A percentile compares a stretch with the other conserved stretches of the same genome.
Evolutionary conservation across 2,888 invertebrate species (phyloP).

Genomic region (Plebejus anna): DNA sequence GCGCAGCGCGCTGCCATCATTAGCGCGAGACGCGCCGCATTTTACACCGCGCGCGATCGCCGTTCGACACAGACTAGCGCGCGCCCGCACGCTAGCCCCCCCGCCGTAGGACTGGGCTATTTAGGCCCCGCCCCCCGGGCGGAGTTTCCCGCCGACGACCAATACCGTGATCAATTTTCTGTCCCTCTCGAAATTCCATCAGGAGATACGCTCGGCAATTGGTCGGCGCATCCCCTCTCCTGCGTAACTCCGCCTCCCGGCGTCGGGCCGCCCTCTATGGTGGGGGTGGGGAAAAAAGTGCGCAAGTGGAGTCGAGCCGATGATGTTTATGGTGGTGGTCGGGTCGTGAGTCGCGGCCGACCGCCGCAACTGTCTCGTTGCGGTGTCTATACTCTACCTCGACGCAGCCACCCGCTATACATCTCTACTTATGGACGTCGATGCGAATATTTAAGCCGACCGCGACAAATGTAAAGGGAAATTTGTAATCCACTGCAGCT

Average conservation of each 20-base stretch:
- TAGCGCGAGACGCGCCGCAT: slow-evolving; percentile 71
- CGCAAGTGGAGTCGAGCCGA: slow-evolving; percentile 68
- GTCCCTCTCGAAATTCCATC: slow-evolving; percentile 59
- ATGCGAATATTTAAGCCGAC: background rate
- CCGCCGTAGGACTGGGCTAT: slow-evolving; percentile 74
- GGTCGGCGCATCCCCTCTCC: slow-evolving; percentile 58
- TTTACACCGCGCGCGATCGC: slow-evolving; percentile 66
- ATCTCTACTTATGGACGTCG: background rate
- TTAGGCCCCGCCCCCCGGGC: slow-evolving; percentile 59
- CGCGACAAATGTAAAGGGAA: background rate
- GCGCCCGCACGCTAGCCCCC: slow-evolving; percentile 70
- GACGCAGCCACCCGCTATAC: background rate
- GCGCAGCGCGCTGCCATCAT: slow-evolving; percentile 73
- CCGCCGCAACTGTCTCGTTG: background rate
- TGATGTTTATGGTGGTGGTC: slow-evolving; percentile 68
- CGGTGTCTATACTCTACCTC: slow-evolving; percentile 5
- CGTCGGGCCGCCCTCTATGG: slow-evolving; percentile 56
- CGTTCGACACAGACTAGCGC: slow-evolving; percentile 75
- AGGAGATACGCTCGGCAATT: slow-evolving; percentile 49
- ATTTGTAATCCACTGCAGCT: background rate
- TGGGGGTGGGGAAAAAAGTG: slow-evolving; percentile 69
- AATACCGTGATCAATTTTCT: slow-evolving; percentile 58
- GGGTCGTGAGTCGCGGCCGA: slow-evolving; percentile 7
- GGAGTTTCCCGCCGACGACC: slow-evolving; percentile 50
- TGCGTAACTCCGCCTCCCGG: slow-evolving; percentile 46